Percentiles rank a stretch among this genome's conserved stretches.
Conservation (phyloP, 2,888 invertebrate genomes). For the Scotopteryx bipunctaria region DNA sequence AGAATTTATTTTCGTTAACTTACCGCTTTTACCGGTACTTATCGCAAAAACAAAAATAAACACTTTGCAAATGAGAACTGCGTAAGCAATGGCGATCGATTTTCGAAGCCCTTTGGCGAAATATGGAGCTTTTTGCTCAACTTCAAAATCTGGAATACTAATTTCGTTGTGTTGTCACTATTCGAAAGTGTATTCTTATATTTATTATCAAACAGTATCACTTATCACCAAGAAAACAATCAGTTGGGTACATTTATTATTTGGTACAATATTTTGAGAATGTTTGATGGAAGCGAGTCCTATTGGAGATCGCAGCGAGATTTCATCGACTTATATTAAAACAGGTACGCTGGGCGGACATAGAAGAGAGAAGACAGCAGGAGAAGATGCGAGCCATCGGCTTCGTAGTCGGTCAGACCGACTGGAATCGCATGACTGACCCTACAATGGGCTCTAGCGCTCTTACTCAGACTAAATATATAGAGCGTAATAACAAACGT, state of each 20-base stretch:
- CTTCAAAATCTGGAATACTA: neutral
- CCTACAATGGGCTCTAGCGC: constrained; percentile 94
- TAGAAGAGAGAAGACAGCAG: constrained; percentile 96
- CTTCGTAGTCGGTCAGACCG: constrained; percentile 98
- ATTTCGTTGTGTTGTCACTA: constrained; percentile 22
- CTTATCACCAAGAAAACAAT: constrained; percentile 8
- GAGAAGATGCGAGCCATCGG: constrained; percentile 97
- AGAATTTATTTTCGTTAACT: neutral
- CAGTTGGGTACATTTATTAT: constrained; percentile 14
- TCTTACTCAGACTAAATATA: constrained; percentile 96
- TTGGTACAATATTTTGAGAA: neutral
- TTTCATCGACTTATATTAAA: constrained; percentile 73
- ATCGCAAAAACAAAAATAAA: neutral
- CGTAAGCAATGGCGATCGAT: neutral
- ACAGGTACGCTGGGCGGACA: constrained; percentile 99
- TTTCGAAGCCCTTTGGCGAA: constrained; percentile 16
- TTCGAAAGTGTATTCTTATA: constrained; percentile 8
- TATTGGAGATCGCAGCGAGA: constrained; percentile 29
- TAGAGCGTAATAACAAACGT: constrained; percentile 84
- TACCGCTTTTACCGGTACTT: constrained; percentile 1
- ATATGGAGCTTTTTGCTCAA: constrained; percentile 1
- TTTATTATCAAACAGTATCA: constrained; percentile 5
- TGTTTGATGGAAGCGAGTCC: neutral
- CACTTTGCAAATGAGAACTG: constrained; percentile 3
- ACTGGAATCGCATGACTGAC: constrained; percentile 98